Evolutionary conservation across 2,888 invertebrate species (phyloP).

Genomic region (Leucophenga montana): DNA sequence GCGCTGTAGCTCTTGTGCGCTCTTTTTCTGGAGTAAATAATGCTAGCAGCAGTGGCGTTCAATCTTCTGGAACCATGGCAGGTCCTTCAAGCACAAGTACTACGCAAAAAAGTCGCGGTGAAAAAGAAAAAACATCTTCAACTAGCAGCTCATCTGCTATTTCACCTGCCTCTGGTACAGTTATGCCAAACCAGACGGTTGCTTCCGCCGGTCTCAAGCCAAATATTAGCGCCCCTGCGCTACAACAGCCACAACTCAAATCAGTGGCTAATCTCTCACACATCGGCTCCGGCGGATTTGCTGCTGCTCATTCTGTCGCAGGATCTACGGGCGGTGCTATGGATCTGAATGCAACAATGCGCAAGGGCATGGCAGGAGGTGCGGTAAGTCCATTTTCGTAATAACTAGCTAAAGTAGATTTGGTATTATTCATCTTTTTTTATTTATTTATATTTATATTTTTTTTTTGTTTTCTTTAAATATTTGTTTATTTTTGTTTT

Average conservation of each 20-base stretch:
- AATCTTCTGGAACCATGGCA: conserved; percentile 37
- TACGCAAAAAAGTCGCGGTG: not conserved
- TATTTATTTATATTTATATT: too few species aligned
- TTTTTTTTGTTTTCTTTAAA: conserved; percentile 13
- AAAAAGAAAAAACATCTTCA: conserved; percentile 19
- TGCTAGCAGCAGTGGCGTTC: conserved; percentile 46
- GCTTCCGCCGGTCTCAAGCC: conserved; percentile 24
- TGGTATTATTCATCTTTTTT: not conserved
- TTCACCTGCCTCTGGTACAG: not conserved
- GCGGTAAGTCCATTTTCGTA: conserved; percentile 71
- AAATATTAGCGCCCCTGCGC: conserved; percentile 7
- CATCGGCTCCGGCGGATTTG: conserved; percentile 38
- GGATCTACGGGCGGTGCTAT: conserved; percentile 39
- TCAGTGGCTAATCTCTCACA: conserved; percentile 53
- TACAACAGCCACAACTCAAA: conserved; percentile 54
- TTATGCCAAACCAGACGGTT: not conserved
- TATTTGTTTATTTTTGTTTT: not conserved
- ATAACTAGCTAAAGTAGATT: conserved; percentile 50
- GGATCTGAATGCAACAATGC: conserved; percentile 56
- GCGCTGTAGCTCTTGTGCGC: conserved; percentile 43
- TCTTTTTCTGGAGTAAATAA: conserved; percentile 60
- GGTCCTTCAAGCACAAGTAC: conserved; percentile 27
- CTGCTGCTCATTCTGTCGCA: conserved; percentile 26
- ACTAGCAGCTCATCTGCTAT: conserved; percentile 17
- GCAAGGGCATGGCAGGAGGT: conserved; percentile 66